phyloP scores from a whole-genome alignment of 64 coral and sea anemone genomes.

The Pocillopora damicornis region DNA sequence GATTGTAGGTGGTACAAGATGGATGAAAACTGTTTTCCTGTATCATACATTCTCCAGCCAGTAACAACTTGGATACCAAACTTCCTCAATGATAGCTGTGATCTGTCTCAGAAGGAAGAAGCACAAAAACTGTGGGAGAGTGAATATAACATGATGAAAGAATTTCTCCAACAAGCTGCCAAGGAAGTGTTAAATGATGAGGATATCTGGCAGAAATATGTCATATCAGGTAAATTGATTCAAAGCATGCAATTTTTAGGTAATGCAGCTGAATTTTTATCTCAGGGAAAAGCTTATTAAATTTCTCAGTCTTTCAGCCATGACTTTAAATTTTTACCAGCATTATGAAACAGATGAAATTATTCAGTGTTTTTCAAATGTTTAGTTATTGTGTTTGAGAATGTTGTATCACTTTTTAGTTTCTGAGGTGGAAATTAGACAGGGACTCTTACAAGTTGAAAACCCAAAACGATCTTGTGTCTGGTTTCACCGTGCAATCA shows the following conservation, averaged over 20 bases:
- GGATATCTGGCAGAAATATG: constrained; percentile 47
- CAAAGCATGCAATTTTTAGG: too few species aligned
- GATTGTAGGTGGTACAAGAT: constrained; percentile 65
- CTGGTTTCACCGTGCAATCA: constrained; percentile 74
- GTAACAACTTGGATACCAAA: constrained; percentile 68
- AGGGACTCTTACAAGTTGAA: constrained; percentile 45
- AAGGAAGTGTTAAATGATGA: constrained; percentile 8
- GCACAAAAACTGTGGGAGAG: constrained; percentile 25
- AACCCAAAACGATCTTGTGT: constrained; percentile 48
- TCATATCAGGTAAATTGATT: constrained; percentile 51
- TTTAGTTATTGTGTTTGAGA: too few species aligned
- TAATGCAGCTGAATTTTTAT: too few species aligned
- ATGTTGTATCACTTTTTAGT: constrained; percentile 18
- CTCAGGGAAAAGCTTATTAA: too few species aligned
- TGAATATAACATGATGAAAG: constrained; percentile 33
- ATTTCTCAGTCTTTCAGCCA: too few species aligned
- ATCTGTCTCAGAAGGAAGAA: constrained; percentile 4
- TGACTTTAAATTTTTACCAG: too few species aligned
- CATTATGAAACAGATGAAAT: too few species aligned
- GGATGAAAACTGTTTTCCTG: constrained; percentile 72
- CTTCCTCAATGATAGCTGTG: constrained; percentile 27
- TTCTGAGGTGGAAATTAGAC: constrained; percentile 67
- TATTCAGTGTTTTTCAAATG: too few species aligned
- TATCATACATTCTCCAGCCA: constrained; percentile 71
- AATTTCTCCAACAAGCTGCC: constrained; percentile 32